These are phyloP conservation scores for Tipula unca DNA, from an alignment of 2,888 invertebrate species.

Conservation along the genomic window DNA sequence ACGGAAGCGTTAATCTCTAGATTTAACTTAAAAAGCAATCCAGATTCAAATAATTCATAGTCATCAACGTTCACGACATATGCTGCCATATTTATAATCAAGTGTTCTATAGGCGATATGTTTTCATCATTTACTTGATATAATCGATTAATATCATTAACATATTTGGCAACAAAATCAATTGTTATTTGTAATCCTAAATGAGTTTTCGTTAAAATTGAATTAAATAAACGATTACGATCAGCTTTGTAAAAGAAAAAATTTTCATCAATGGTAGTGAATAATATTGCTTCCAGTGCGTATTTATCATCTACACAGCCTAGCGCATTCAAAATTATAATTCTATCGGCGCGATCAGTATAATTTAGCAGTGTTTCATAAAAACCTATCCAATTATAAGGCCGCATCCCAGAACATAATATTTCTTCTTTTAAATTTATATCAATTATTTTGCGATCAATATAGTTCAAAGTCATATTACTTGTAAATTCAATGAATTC, in stretches of 20 bases:
- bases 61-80: too few relatives aligned
- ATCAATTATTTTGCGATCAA: constrained; percentile 31
- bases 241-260: background rate
- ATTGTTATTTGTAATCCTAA: constrained; percentile 45
- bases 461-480: constrained; percentile 27
- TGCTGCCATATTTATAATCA: too few relatives aligned
- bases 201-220: background rate
- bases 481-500: constrained; percentile 33
- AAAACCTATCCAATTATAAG: too few relatives aligned
- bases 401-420: constrained; percentile 42
- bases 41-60: too few relatives aligned
- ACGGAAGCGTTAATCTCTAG: too few relatives aligned
- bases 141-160: too few relatives aligned
- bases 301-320: constrained; percentile 45
- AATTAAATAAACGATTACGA: background rate
- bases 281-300: background rate
- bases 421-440: constrained; percentile 35
- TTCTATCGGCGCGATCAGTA: constrained; percentile 51
- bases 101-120: too few relatives aligned
- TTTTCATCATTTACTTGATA: too few relatives aligned
- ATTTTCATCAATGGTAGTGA: background rate
- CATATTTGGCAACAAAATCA: constrained; percentile 37
- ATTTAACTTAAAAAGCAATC: too few relatives aligned
- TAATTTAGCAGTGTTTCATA: too few relatives aligned
- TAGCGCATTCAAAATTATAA: constrained; percentile 51